phyloP scores from a whole-genome alignment of 2,113 vertebrate species.

The Apus apus region DNA sequence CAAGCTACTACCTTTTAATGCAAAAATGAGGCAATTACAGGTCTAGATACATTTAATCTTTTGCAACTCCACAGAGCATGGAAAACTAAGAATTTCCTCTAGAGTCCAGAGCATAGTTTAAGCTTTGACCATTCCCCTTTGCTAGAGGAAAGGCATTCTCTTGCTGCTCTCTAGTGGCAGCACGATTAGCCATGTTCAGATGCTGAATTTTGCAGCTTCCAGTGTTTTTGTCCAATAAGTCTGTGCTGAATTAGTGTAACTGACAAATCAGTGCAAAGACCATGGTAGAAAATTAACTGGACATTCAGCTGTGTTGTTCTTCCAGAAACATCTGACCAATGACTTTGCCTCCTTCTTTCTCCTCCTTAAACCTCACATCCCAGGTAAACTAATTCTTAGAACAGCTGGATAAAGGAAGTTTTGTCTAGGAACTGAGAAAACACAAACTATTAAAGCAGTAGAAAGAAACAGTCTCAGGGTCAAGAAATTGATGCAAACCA shows the following conservation, averaged over 20 bases:
- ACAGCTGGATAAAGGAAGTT: background rate
- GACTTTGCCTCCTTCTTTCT: background rate
- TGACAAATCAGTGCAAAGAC: background rate
- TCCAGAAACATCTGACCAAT: background rate
- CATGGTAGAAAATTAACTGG: background rate
- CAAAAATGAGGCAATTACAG: background rate
- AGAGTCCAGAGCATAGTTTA: background rate
- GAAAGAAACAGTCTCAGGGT: background rate
- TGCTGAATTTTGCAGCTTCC: background rate
- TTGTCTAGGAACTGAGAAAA: background rate
- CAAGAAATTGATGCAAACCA: background rate
- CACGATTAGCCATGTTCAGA: background rate
- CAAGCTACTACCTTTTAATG: background rate
- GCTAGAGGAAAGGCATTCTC: background rate
- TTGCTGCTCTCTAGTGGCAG: slow-evolving; percentile 58
- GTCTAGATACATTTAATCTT: background rate
- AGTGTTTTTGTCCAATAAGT: background rate
- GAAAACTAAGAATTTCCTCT: background rate
- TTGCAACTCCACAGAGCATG: background rate
- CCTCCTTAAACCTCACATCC: slow-evolving; percentile 3
- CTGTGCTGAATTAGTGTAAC: background rate
- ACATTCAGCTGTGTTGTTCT: rapidly evolving
- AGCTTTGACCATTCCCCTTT: background rate
- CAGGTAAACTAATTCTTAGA: background rate
- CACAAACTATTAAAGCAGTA: background rate